Evolutionary conservation across 2,797 vertebrate genomes (phyloP).

Genomic region (Linurgus olivaceus): DNA sequence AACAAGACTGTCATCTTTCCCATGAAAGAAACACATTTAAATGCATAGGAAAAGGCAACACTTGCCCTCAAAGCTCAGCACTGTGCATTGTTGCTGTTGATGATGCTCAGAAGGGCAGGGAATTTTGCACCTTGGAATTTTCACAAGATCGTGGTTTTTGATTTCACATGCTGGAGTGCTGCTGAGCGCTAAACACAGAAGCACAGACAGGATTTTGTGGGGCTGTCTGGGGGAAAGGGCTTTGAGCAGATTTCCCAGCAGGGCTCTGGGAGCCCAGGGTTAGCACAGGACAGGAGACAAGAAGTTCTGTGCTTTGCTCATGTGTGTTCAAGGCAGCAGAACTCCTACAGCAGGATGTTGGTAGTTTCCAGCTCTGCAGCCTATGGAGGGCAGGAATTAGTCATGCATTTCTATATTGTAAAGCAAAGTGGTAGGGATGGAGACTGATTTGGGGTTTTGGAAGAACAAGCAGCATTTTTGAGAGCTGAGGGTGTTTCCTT

Average conservation of each 20-base stretch:
- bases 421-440: not conserved
- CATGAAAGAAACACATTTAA: not conserved
- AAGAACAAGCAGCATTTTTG: not conserved
- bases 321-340: not conserved
- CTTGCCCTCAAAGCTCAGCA: not conserved
- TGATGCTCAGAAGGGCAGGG: not conserved
- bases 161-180: not conserved
- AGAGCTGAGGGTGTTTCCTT: not conserved
- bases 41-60: not conserved
- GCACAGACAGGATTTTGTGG: not conserved
- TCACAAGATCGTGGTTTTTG: not conserved
- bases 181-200: not conserved
- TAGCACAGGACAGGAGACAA: not conserved
- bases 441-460: not conserved
- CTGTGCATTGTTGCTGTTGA: not conserved
- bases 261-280: not conserved
- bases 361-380: not conserved
- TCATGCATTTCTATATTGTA: not conserved
- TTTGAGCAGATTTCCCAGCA: not conserved
- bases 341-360: not conserved
- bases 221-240: not conserved
- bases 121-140: not conserved
- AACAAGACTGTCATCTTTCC: not conserved
- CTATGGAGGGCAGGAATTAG: not conserved
- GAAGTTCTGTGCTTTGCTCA: not conserved